A percentile compares a stretch with the other conserved stretches of the same genome.
These are phyloP conservation scores for Autographa gamma DNA, from an alignment of 2,888 invertebrate species.

Conservation along the genomic window DNA sequence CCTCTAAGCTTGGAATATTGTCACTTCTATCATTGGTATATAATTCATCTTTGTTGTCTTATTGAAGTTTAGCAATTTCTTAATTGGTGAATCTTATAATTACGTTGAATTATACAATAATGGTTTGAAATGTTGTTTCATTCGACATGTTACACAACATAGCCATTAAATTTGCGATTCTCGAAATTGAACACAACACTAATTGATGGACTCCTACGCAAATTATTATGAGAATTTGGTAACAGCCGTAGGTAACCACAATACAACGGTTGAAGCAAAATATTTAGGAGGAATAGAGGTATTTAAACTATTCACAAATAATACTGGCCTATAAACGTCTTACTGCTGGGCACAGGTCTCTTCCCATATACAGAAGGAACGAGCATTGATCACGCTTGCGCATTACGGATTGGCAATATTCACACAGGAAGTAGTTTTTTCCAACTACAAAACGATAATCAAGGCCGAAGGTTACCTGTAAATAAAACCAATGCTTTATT, in stretches of 20 bases:
- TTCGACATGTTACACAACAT: background rate
- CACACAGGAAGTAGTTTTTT: background rate
- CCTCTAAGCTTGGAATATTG: background rate
- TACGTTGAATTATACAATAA: background rate
- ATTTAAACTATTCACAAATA: no score
- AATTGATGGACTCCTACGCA: slow-evolving; percentile 1
- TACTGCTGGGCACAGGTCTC: no score
- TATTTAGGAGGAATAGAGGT: background rate
- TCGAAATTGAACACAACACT: slow-evolving; percentile 1
- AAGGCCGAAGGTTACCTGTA: background rate
- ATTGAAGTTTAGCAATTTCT: background rate
- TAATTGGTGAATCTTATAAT: background rate
- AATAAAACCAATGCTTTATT: background rate
- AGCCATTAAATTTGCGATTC: background rate
- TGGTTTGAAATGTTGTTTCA: background rate
- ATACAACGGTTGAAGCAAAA: background rate
- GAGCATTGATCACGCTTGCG: no score
- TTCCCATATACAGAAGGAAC: no score
- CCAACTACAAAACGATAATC: background rate
- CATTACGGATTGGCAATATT: no score
- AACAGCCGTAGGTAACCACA: background rate
- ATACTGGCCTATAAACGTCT: no score
- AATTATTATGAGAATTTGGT: slow-evolving; percentile 1
- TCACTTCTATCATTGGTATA: background rate
- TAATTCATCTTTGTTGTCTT: background rate